Conservation (phyloP, 2,888 invertebrate species). For the Leucoma salicis region DNA sequence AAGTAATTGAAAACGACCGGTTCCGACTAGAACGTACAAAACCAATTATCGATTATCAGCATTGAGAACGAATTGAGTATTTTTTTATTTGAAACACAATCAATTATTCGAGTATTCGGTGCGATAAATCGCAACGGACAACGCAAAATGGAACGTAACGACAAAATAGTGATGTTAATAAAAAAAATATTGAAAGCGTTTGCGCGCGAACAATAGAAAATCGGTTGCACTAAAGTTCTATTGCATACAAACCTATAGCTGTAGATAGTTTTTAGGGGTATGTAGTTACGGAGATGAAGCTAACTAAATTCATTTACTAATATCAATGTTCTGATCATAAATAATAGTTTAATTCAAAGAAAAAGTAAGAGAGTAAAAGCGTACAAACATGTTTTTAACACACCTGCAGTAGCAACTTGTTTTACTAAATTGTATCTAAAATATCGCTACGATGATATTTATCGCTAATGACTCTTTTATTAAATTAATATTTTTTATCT, state of each 20-base stretch:
- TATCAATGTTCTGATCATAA: constrained; percentile 49
- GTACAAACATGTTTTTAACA: constrained; percentile 41
- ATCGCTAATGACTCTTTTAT: too few relatives aligned
- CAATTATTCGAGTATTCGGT: constrained; percentile 43
- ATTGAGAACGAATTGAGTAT: constrained; percentile 37
- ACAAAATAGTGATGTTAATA: constrained; percentile 45
- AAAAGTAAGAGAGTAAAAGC: too few relatives aligned
- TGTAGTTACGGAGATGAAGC: constrained; percentile 34
- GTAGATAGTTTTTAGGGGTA: constrained; percentile 3
- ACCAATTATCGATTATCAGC: constrained; percentile 49
- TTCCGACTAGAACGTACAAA: constrained; percentile 30
- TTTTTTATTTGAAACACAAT: constrained; percentile 44
- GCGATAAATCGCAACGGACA: constrained; percentile 49
- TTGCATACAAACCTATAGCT: constrained; percentile 9
- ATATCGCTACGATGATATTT: neutral
- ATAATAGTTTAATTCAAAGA: constrained; percentile 47
- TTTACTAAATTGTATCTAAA: neutral
- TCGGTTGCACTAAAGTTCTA: constrained; percentile 17
- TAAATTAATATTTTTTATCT: too few relatives aligned
- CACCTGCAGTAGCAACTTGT: constrained; percentile 49
- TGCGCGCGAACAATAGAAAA: constrained; percentile 34
- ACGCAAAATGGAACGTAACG: constrained; percentile 43
- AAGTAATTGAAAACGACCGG: constrained; percentile 31
- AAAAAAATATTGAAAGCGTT: constrained; percentile 51
- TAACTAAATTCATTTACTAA: too few relatives aligned